Conservation (phyloP, 2,888 invertebrate species). For the Aphidoletes aphidimyza region DNA sequence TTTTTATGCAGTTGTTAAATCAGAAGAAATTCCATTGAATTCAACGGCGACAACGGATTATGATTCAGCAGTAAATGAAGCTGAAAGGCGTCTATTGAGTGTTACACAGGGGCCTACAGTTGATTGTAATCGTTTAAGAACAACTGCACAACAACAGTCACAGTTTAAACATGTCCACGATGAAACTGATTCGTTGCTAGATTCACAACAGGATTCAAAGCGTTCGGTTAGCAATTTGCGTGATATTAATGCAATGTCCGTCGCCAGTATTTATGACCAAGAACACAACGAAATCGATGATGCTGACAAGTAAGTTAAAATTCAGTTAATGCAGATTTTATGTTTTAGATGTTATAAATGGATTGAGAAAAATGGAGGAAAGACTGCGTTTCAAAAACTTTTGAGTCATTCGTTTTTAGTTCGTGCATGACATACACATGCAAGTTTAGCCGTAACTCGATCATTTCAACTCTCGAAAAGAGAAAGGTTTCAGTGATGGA, state of each 20-base stretch:
- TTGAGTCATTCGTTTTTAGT: no score
- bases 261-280: slow-evolving; percentile 58
- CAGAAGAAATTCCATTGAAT: slow-evolving; percentile 32
- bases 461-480: no score
- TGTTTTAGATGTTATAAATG: no score
- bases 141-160: not conserved
- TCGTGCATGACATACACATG: no score
- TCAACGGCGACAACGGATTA: not conserved
- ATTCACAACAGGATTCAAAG: not conserved
- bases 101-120: not conserved
- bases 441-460: no score
- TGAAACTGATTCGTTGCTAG: not conserved
- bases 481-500: no score
- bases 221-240: not conserved
- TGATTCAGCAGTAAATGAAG: not conserved
- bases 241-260: slow-evolving; percentile 58
- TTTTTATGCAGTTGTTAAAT: not conserved
- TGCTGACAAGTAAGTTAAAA: slow-evolving; percentile 58
- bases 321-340: not conserved
- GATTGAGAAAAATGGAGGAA: no score
- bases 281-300: slow-evolving; percentile 58
- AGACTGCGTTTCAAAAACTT: no score
- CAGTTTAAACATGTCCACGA: not conserved
- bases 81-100: slow-evolving; percentile 5
- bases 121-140: not conserved